Evolutionary conservation across 2,888 invertebrate genomes (phyloP), one percentile per base, ranked within the genome.

Genomic region (Ormyrus labotus): DNA sequence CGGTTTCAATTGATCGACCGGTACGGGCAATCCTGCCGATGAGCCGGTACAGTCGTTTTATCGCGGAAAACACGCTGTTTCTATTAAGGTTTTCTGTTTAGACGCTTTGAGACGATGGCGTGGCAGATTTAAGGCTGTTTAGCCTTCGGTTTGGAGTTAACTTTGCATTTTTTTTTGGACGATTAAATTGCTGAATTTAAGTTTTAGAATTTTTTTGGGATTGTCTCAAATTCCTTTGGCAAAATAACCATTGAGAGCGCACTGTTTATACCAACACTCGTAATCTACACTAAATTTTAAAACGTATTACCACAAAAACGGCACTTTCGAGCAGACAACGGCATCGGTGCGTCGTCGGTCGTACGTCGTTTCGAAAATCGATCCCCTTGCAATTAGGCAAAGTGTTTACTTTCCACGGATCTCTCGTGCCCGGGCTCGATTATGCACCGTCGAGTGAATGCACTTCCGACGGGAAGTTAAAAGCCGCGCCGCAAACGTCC

Each of bases 401-500:
- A 60, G 13, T 65, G 51, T 60, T 68, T 58, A 45, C 67, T 57
- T 45, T 77, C 48, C 10, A 63, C 48, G 63, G 10, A 55, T 67
- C 45, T 34, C 63, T 11, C 9, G 34, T n/a, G 34, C 19, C 5
- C 53, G n/a, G 7, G 19, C 51, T 70, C 50, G 64, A 63, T 45
- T 55, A n/a, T 64, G 5, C 34, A 48, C 34, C 34, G 34, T 1
- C 34, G 58, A 64, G 63, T 64, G 70, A 70, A 64, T 64, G 64
- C 13, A 70, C 70, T 70, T 77, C 70, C 69, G 61, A 55, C 19
- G 64, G 53, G 58, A 65, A 60, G 65, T 48, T 45, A 58, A 19
- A 9, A 19, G 7, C 9, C 5, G 50, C 13, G 75, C 75, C 75
- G 71, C 80, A 75, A 75, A 71, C 65, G 55, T 75, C 75, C 80